These are phyloP conservation scores for Crotalus horridus DNA, from an alignment of 2,113 vertebrate species.

Conservation along the genomic window DNA sequence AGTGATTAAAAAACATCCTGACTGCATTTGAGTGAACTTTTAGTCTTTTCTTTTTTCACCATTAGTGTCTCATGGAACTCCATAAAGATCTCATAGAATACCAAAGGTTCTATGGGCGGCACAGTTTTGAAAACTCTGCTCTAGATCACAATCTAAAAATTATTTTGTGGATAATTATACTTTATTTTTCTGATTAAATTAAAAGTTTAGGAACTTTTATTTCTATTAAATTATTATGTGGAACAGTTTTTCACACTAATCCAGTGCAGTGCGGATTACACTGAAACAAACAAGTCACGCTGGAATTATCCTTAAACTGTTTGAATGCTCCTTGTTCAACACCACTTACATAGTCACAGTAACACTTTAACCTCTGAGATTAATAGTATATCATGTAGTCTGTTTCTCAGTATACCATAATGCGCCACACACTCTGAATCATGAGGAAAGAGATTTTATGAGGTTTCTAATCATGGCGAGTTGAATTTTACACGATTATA, in stretches of 20 bases:
- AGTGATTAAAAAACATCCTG: not conserved
- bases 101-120: not conserved
- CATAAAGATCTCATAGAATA: not conserved
- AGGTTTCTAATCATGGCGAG: not conserved
- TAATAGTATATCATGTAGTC: not conserved
- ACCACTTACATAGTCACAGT: not conserved
- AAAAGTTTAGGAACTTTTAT: not conserved
- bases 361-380: not conserved
- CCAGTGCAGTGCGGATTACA: not conserved
- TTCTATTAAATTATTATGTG: not conserved
- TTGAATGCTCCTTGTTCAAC: not conserved
- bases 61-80: not conserved
- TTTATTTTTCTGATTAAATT: not conserved
- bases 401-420: not conserved
- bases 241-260: not conserved
- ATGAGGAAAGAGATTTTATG: not conserved
- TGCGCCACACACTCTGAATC: not conserved
- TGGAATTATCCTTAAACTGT: no score
- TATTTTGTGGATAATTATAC: not conserved
- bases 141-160: not conserved
- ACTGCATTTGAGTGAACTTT: not conserved
- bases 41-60: not conserved
- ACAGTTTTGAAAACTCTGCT: not conserved
- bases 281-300: not conserved
- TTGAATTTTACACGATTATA: not conserved